phyloP scores from a whole-genome alignment of 2,797 vertebrate species.

The Adrianichthys oophorus region DNA sequence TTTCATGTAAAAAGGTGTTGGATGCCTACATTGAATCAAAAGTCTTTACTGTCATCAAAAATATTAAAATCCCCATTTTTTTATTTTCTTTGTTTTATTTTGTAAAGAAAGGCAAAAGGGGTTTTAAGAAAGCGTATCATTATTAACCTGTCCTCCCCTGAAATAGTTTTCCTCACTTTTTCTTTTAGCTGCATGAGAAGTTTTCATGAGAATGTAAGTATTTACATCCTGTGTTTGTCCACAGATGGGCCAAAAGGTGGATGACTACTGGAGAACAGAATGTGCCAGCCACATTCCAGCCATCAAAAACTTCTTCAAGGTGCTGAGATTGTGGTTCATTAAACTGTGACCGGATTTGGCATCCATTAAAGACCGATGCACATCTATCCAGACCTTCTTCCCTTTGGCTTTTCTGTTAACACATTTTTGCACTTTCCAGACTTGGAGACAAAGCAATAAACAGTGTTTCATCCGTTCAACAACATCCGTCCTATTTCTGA shows the following conservation, averaged over 20 bases:
- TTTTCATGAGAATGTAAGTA: constrained; percentile 44
- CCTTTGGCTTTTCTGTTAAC: background rate
- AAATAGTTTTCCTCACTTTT: constrained; percentile 10
- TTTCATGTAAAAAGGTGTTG: no score
- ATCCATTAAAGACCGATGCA: background rate
- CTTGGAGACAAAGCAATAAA: no score
- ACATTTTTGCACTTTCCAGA: no score
- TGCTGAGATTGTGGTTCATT: constrained; percentile 29
- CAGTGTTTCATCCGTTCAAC: no score
- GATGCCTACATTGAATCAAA: no score
- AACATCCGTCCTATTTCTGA: no score
- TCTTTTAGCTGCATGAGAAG: constrained; percentile 28
- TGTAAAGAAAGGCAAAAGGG: no score
- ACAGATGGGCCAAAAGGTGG: constrained; percentile 80
- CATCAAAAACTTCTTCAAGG: constrained; percentile 81
- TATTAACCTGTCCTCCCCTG: constrained; percentile 27
- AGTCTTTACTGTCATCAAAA: no score
- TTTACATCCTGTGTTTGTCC: constrained; percentile 64
- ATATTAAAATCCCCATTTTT: no score
- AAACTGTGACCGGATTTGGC: background rate
- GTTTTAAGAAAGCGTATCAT: background rate
- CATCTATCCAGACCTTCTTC: background rate
- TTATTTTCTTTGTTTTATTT: no score
- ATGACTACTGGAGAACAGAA: constrained; percentile 74
- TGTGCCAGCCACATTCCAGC: constrained; percentile 78